Conservation (phyloP, 2,797 vertebrate genomes). For the Lagodon rhomboides region DNA sequence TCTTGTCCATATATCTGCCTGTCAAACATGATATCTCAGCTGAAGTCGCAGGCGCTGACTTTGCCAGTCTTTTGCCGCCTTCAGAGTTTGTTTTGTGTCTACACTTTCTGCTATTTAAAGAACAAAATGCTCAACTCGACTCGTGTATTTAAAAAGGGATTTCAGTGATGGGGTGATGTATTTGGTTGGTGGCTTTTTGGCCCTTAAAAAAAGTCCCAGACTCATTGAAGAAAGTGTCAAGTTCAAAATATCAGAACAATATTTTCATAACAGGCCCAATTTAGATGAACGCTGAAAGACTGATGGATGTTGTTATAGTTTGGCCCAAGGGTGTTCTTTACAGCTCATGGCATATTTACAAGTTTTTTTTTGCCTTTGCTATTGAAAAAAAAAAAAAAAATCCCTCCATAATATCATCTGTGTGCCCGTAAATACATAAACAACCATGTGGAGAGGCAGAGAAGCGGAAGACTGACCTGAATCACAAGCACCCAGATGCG, state of each 20-base stretch:
- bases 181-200: conserved; percentile 21
- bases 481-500: conserved; percentile 90
- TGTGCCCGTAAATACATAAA: conserved; percentile 12
- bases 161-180: conserved; percentile 17
- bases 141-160: conserved; percentile 20
- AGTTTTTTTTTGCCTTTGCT: neutral
- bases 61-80: conserved; percentile 6
- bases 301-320: neutral
- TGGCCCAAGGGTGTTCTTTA: neutral
- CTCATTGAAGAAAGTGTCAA: conserved; percentile 17
- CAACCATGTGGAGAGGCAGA: neutral
- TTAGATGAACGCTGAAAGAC: neutral
- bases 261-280: conserved; percentile 8
- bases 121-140: conserved; percentile 10
- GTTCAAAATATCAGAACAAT: conserved; percentile 12
- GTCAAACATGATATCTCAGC: conserved; percentile 13
- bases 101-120: neutral
- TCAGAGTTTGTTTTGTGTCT: conserved; percentile 6
- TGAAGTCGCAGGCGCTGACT: conserved; percentile 3
- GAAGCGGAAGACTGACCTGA: conserved; percentile 72
- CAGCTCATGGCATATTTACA: neutral
- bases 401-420: neutral
- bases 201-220: conserved; percentile 31
- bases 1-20: conserved; percentile 6
- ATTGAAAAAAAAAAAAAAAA: neutral